Percentiles rank a stretch among this genome's conserved stretches.
Conservation (phyloP, 2,113 vertebrate species). For the Lethenteron reissneri region DNA sequence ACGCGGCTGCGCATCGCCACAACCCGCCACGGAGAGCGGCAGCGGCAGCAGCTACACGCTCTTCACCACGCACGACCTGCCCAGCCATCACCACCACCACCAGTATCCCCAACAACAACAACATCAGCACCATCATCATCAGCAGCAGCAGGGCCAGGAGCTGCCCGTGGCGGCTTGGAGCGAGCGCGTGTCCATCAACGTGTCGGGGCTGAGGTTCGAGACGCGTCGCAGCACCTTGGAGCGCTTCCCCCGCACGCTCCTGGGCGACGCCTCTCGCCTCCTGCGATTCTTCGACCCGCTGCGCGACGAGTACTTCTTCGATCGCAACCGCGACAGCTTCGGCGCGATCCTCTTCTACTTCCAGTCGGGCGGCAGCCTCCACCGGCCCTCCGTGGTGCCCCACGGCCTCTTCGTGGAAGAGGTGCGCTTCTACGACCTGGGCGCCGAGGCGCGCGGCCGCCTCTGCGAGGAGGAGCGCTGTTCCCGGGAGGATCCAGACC, state of each 20-base stretch:
- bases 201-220: conserved; percentile 1
- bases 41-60: no score
- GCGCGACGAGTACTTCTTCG: not conserved
- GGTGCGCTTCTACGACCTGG: conserved; percentile 4
- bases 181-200: not conserved
- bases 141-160: no score
- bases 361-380: conserved; percentile 3
- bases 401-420: not conserved
- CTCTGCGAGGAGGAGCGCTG: not conserved
- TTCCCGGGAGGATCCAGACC: not conserved
- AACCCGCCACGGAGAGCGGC: no score
- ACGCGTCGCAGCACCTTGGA: not conserved
- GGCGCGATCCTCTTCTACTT: conserved; percentile 1
- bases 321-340: not conserved
- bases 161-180: no score
- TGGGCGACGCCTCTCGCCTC: not conserved
- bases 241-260: not conserved
- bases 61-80: no score
- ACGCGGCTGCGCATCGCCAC: no score
- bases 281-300: not conserved
- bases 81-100: no score
- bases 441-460: not conserved
- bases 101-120: no score
- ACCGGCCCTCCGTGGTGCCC: not conserved
- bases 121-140: no score